phyloP scores from a whole-genome alignment of 2,888 invertebrate species.

The Acanthacorydalis orientalis region DNA sequence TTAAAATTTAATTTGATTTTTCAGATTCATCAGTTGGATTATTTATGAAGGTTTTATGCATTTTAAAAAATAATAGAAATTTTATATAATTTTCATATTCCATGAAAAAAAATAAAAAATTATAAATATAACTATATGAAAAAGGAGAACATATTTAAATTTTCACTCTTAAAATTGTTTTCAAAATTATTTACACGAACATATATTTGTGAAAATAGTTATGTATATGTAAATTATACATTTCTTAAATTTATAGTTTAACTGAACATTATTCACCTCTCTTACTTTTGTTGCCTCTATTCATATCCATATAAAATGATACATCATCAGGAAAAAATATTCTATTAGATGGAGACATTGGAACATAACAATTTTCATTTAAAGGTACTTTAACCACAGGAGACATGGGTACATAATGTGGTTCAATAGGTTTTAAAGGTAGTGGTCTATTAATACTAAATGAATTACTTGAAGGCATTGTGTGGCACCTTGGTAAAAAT shows the following conservation, averaged over 20 bases:
- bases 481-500: constrained; percentile 20
- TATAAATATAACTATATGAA: too few relatives aligned
- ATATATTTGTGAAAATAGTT: too few relatives aligned
- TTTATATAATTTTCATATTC: too few relatives aligned
- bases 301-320: constrained; percentile 5
- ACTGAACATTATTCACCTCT: background rate
- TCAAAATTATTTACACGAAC: too few relatives aligned
- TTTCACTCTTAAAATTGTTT: too few relatives aligned
- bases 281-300: background rate
- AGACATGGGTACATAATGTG: background rate
- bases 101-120: too few relatives aligned
- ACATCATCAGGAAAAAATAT: background rate
- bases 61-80: too few relatives aligned
- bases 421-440: background rate
- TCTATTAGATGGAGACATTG: constrained; percentile 19
- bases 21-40: too few relatives aligned
- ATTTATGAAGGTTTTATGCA: too few relatives aligned
- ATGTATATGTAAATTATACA: too few relatives aligned
- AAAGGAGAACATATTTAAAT: too few relatives aligned
- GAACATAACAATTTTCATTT: constrained; percentile 19
- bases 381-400: constrained; percentile 6
- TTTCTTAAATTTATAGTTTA: background rate
- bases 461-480: constrained; percentile 16
- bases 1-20: too few relatives aligned
- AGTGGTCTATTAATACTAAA: constrained; percentile 9